Evolutionary conservation across 2,113 vertebrate genomes (phyloP).

Genomic region (Cygnus buccinator): DNA sequence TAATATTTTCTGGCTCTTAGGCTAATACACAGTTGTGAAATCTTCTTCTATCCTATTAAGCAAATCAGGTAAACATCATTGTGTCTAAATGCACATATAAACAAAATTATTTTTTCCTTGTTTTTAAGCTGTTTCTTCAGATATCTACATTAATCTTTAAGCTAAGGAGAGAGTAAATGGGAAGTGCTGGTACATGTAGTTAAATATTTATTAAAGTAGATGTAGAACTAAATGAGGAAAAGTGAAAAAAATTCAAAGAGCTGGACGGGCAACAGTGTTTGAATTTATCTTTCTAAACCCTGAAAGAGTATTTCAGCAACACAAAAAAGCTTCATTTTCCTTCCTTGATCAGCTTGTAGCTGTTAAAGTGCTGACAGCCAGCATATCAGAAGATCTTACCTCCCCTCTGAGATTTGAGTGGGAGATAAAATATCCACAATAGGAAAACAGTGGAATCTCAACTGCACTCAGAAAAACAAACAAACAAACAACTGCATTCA

Average conservation of each 20-base stretch:
- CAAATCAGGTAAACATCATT: slow-evolving; percentile 13
- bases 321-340: background rate
- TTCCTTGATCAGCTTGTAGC: background rate
- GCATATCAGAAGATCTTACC: background rate
- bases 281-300: slow-evolving; percentile 37
- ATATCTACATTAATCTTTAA: slow-evolving; percentile 60
- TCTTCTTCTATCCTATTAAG: slow-evolving; percentile 31
- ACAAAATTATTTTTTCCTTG: slow-evolving; percentile 2
- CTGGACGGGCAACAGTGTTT: background rate
- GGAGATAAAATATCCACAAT: background rate
- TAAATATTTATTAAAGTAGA: slow-evolving; percentile 70
- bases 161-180: slow-evolving; percentile 44
- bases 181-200: slow-evolving; percentile 12
- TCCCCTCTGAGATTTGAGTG: background rate
- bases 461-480: background rate
- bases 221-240: slow-evolving; percentile 66
- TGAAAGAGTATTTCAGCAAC: background rate
- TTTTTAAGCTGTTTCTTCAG: slow-evolving; percentile 31
- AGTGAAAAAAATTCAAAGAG: slow-evolving; percentile 68
- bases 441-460: background rate
- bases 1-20: background rate
- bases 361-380: background rate
- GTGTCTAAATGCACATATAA: slow-evolving; percentile 2
- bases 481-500: background rate
- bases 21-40: background rate